Conservation (phyloP, 2,797 vertebrate genomes). For the Pantherophis alleghaniensis region DNA sequence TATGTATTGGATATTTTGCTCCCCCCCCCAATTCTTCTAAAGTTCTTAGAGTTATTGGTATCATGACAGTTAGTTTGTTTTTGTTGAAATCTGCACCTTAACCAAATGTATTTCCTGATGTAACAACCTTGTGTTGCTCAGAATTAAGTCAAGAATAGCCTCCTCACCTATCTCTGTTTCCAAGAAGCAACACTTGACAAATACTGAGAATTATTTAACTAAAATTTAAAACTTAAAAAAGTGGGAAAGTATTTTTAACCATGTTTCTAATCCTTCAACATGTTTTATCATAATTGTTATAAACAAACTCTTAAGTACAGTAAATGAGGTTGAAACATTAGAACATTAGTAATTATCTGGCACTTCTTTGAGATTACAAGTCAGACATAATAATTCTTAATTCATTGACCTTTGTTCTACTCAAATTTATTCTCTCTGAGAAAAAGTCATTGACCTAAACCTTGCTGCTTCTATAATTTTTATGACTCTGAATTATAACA, state of each 20-base stretch:
- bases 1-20: neutral
- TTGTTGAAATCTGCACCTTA: neutral
- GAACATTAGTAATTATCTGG: neutral
- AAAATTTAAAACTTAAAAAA: no score
- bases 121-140: neutral
- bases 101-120: neutral
- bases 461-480: neutral
- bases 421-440: neutral
- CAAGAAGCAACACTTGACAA: neutral
- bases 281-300: neutral
- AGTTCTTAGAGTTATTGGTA: neutral
- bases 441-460: neutral
- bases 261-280: neutral
- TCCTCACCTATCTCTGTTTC: conserved; percentile 3
- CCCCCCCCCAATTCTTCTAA: neutral
- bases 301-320: neutral
- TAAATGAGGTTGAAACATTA: neutral
- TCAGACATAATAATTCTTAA: neutral
- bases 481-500: neutral
- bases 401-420: neutral
- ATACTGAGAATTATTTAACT: neutral
- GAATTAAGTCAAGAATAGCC: neutral
- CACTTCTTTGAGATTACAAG: neutral
- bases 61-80: neutral
- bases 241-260: neutral